These are phyloP conservation scores for Globodera ellingtonae DNA, from an alignment of 1,140 invertebrate species.

Conservation along the genomic window DNA sequence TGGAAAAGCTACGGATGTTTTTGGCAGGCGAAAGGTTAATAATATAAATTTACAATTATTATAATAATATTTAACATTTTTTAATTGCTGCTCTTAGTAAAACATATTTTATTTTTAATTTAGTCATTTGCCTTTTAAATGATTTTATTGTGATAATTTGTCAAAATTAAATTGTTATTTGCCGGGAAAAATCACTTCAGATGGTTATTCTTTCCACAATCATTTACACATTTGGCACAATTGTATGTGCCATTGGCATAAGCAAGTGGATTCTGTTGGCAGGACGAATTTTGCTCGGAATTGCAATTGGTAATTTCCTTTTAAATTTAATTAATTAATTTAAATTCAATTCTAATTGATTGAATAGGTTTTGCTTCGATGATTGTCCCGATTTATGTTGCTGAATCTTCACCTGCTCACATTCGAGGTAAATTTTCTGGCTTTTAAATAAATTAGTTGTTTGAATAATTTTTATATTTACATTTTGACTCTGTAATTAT, in stretches of 20 bases:
- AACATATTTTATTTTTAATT: too few relatives aligned
- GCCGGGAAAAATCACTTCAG: background rate
- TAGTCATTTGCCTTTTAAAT: background rate
- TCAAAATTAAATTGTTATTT: too few relatives aligned
- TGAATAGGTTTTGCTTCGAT: constrained; percentile 71
- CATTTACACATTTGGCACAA: constrained; percentile 70
- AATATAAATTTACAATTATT: background rate
- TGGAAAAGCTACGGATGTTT: constrained; percentile 69
- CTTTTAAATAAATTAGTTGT: background rate
- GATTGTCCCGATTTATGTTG: constrained; percentile 73
- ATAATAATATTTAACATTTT: background rate
- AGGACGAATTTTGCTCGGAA: constrained; percentile 71
- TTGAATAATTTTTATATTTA: background rate
- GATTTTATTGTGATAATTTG: too few relatives aligned
- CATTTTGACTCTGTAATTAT: background rate
- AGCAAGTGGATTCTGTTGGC: constrained; percentile 69
- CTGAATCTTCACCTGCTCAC: constrained; percentile 70
- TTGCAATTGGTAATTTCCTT: constrained; percentile 70
- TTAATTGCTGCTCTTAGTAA: too few relatives aligned
- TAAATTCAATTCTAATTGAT: background rate
- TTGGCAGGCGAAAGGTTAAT: constrained; percentile 68
- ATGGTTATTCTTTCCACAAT: constrained; percentile 71
- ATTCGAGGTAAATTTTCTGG: constrained; percentile 68
- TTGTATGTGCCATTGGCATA: constrained; percentile 70
- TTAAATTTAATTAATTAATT: too few relatives aligned